These are phyloP conservation scores for Cephalotes varians DNA, from an alignment of 2,888 invertebrate species.

Conservation along the genomic window DNA sequence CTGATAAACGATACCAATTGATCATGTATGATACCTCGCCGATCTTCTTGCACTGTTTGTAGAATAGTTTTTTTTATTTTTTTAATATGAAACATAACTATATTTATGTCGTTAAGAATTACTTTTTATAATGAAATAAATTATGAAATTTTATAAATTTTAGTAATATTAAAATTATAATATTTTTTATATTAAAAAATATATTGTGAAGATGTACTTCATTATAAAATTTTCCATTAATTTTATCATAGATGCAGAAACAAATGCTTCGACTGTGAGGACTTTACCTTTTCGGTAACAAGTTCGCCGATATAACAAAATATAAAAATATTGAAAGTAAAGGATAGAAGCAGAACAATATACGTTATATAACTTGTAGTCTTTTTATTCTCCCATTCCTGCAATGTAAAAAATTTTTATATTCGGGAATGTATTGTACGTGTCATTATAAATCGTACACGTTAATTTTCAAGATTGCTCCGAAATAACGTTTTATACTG, in stretches of 20 bases:
- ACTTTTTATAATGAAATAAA: neutral
- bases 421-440: neutral
- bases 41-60: constrained; percentile 64
- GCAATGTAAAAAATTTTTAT: neutral
- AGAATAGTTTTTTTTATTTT: constrained; percentile 5
- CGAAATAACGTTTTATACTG: neutral
- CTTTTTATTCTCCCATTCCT: constrained; percentile 62
- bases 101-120: neutral
- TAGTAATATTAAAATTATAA: no score
- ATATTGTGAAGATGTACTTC: neutral
- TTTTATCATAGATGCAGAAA: neutral
- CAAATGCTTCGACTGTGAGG: neutral
- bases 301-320: constrained; percentile 72
- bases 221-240: neutral
- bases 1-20: constrained; percentile 70
- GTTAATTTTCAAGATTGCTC: neutral
- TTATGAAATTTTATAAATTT: neutral
- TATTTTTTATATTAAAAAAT: neutral
- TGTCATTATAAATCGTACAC: neutral
- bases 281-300: constrained; percentile 66
- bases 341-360: constrained; percentile 50
- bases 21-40: constrained; percentile 68
- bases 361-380: constrained; percentile 42
- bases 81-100: neutral
- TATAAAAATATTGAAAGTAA: constrained; percentile 69